Evolutionary conservation across 1,140 invertebrate genomes (phyloP), one percentile per base, ranked within the genome.

Genomic region (Ceratitis capitata): DNA sequence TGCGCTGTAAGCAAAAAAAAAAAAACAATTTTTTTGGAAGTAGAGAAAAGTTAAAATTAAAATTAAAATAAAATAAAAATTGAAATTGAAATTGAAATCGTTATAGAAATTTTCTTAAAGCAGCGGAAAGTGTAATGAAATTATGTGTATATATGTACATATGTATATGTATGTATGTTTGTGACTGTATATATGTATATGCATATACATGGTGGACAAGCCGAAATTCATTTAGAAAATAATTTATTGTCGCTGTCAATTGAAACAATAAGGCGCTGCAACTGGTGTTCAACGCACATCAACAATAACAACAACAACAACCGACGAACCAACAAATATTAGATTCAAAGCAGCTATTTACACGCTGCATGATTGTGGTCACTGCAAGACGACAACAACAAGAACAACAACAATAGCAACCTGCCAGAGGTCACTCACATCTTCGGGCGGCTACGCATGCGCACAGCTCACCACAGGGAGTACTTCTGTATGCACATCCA

Each of bases 231-330:
- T 78, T 78, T 78, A 78, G 69, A 78, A 78, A 45, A 78, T 78
- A 78, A 78, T 78, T 78, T 78, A 78, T 78, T 78, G 69, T 45
- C 69, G 69, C 69, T 78, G 69, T 78, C 69, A 78, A 78, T 23
- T 45, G 69, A 23, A 78, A 78, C 69, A 78, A 78, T 78, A 47
- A 78, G 10, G n/a, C 39, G 39, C 69, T 78, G 69, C 69, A 78
- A 78, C 69, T 78, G 69, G 69, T 78, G 69, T 78, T 78, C 69
- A 78, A 78, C 69, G 69, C 4, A 26, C 69, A 78, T 45, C 69
- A 78, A 26, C 69, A 78, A 78, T 39, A 78, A 64, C 56, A 32
- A n/a, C 64, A 42, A 12, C 2, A 78, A 23, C n/a, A 61, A 26
- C 58, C 23, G 16, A 69, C 9, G 26, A 35, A 69, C 12, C 12